phyloP scores from a whole-genome alignment of 2,797 vertebrate species.

The Pelobates cultripes region DNA sequence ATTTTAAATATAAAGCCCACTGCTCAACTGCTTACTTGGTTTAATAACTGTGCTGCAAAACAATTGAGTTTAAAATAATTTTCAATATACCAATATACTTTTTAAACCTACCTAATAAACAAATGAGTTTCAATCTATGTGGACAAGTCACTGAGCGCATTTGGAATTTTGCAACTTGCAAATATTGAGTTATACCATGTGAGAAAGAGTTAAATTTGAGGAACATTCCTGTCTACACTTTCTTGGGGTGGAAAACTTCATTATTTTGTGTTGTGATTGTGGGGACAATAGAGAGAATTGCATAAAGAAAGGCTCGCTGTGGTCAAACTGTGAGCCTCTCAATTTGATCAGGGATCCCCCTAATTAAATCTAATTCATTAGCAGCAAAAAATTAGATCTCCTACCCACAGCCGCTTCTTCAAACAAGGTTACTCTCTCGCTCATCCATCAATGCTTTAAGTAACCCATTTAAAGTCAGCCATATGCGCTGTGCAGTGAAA shows the following conservation, averaged over 20 bases:
- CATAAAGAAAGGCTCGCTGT: slow-evolving; percentile 58
- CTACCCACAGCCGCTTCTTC: slow-evolving; percentile 93
- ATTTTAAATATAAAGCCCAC: too few species aligned
- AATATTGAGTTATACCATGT: neutral
- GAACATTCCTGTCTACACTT: slow-evolving; percentile 29
- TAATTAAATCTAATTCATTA: slow-evolving; percentile 99
- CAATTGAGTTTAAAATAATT: too few species aligned
- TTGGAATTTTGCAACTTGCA: neutral
- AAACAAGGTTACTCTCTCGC: slow-evolving; percentile 88
- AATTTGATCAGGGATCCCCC: slow-evolving; percentile 91
- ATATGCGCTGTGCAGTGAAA: slow-evolving; percentile 91
- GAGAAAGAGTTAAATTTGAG: slow-evolving; percentile 19
- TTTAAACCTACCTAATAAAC: too few species aligned
- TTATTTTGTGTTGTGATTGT: slow-evolving; percentile 38
- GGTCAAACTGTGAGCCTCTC: slow-evolving; percentile 90
- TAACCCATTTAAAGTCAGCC: slow-evolving; percentile 98
- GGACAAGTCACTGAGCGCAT: too few species aligned
- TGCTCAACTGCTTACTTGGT: too few species aligned
- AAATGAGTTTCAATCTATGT: too few species aligned
- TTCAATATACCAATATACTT: too few species aligned
- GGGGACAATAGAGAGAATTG: slow-evolving; percentile 51
- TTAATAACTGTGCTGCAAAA: too few species aligned
- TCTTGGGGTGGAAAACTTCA: slow-evolving; percentile 33
- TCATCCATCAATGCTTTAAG: slow-evolving; percentile 99
- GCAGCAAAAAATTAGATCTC: slow-evolving; percentile 89